Percentiles rank a stretch among this genome's conserved stretches.
phyloP scores from a whole-genome alignment of 2,888 invertebrate genomes.

The Netelia inedita region DNA sequence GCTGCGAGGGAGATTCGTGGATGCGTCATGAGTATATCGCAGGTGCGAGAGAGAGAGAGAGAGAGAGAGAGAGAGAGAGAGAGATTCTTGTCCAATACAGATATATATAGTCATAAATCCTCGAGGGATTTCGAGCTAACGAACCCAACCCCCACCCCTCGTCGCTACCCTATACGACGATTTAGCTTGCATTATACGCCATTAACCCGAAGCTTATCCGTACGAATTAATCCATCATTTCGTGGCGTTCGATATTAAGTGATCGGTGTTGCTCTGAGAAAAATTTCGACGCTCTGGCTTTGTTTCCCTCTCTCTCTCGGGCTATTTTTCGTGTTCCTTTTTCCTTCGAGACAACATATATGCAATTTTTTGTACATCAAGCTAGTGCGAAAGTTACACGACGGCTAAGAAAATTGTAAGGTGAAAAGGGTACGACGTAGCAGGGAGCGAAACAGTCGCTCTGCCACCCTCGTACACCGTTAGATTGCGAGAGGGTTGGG shows the following conservation, averaged over 20 bases:
- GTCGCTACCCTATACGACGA: conserved; percentile 40
- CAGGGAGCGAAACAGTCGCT: conserved; percentile 1
- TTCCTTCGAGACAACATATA: background rate
- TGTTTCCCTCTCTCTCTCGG: background rate
- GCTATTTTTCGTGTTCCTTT: background rate
- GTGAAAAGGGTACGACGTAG: conserved; percentile 49
- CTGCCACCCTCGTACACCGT: background rate
- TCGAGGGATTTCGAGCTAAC: conserved; percentile 52
- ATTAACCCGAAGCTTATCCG: conserved; percentile 62
- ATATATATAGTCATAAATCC: conserved; percentile 52
- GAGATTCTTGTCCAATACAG: background rate
- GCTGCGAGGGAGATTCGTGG: conserved; percentile 34
- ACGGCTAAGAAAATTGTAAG: conserved; percentile 49
- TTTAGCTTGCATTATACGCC: conserved; percentile 63
- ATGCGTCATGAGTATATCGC: conserved; percentile 40
- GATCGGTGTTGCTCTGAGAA: background rate
- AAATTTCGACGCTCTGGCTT: background rate
- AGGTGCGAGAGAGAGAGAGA: background rate
- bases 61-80: background rate
- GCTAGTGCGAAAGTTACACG: conserved; percentile 1
- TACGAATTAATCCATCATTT: conserved; percentile 58
- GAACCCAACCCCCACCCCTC: conserved; percentile 20
- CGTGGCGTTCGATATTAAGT: conserved; percentile 49
- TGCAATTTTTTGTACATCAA: conserved; percentile 40
- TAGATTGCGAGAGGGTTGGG: background rate